Base-by-base conservation (phyloP, 2,113 vertebrate genomes). In the Bubalus kerabau region DNA sequence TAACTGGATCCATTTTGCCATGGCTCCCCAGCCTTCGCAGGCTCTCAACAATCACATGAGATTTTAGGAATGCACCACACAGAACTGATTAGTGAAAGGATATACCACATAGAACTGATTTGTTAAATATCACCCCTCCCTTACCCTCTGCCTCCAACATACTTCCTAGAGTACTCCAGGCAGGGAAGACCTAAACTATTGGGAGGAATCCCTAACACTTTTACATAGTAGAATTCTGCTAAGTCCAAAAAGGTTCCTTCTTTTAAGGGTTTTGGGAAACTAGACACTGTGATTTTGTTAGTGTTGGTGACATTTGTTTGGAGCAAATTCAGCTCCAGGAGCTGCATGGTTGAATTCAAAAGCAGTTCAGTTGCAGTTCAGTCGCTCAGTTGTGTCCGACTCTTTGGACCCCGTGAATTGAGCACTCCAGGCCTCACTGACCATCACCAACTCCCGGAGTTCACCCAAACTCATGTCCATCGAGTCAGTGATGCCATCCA, bases 241-340 rank as follows among this genome's bases (percentile, higher is more conserved):
- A 97, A 14, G 98, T 97, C 98, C 98, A 98, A 98, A 98, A 95
- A 97, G 97, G 97, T 93, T 97, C 97, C 97, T 96, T 95, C 85
- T 86, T 91, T 98, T 95, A 97, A 91, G 95, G 98, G 98, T 24
- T 1, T 84, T 95, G 93, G 90, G 98, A 96, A 97, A 94, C 84
- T 97, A 97, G 98, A 98, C 71, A 91, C 56, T 96, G 97, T 50
- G 96, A 98, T 95, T 96, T 98, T 91, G 84, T 98, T 98, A 99
- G 97, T 99, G 99, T 99, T 98, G 96, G 95, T 98, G 99, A 97
- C 99, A 99, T 92, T 99, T 99, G 97, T 99, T 99, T 62, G 99
- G 99, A 92, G 98, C 99, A 97, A 99, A 99, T 56, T 99, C 99
- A 21, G 98, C 99, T 74, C 99, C 99, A 40, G 99, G 99, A 19